phyloP scores from a whole-genome alignment of 2,113 vertebrate species.

The Harpagus bidentatus region DNA sequence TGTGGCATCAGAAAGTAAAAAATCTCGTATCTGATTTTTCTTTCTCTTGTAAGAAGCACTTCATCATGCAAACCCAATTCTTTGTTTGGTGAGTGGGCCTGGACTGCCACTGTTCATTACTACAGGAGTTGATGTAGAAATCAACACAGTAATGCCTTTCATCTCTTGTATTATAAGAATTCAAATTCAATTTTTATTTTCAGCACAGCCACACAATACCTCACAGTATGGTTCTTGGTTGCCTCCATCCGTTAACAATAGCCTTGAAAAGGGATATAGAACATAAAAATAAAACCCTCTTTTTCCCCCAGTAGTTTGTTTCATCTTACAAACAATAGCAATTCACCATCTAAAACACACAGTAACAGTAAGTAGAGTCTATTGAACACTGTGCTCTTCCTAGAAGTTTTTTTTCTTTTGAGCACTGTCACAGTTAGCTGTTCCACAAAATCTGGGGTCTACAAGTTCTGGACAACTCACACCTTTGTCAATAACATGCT shows the following conservation, averaged over 20 bases:
- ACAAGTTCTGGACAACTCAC: neutral
- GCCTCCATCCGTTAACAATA: neutral
- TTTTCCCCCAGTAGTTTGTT: neutral
- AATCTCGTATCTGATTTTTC: slow-evolving; percentile 28
- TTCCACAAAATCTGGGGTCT: neutral
- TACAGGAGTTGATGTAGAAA: slow-evolving; percentile 16
- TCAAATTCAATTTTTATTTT: slow-evolving; percentile 64
- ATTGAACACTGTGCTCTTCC: neutral
- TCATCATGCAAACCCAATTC: slow-evolving; percentile 11
- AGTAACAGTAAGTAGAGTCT: neutral
- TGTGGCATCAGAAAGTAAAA: slow-evolving; percentile 11
- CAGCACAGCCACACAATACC: neutral
- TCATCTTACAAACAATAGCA: slow-evolving; percentile 39
- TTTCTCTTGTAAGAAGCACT: slow-evolving; percentile 1
- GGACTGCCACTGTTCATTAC: slow-evolving; percentile 44
- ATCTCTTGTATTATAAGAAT: slow-evolving; percentile 31
- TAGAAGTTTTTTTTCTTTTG: neutral
- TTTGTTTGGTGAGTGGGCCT: slow-evolving; percentile 1
- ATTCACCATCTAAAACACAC: neutral
- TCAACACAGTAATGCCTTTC: slow-evolving; percentile 36
- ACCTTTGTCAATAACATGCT: neutral
- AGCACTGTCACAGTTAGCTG: neutral
- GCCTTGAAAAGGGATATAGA: slow-evolving; percentile 23
- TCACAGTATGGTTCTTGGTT: slow-evolving; percentile 26
- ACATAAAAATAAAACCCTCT: slow-evolving; percentile 11